Percentiles rank a stretch among this genome's conserved stretches.
phyloP scores from a whole-genome alignment of 37 sponge, comb jelly and placozoan species.

The Theonella swinhoei region DNA sequence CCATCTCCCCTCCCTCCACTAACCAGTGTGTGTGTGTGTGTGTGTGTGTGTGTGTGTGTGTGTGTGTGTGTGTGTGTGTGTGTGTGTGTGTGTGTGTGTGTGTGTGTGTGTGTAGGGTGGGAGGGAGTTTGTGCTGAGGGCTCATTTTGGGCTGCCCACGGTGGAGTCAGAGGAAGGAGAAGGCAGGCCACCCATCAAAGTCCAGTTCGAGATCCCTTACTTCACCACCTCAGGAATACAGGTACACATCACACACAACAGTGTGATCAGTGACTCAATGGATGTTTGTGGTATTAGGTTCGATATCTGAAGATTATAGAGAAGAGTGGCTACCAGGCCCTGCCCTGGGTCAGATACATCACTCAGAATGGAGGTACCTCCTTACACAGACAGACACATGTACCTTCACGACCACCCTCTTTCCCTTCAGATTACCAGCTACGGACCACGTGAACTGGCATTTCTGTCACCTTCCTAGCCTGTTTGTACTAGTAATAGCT shows the following conservation, averaged over 20 bases:
- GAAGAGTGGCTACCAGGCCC: conserved; percentile 98
- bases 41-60: conserved; percentile 25
- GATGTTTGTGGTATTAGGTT: conserved; percentile 53
- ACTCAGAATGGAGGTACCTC: conserved; percentile 95
- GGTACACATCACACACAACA: no score
- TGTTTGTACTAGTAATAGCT: neutral
- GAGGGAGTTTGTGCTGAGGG: conserved; percentile 88
- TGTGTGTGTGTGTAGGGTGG: conserved; percentile 77
- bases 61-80: conserved; percentile 24
- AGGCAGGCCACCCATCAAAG: conserved; percentile 92
- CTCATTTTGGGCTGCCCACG: conserved; percentile 97
- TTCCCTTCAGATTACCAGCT: conserved; percentile 65
- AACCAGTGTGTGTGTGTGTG: neutral
- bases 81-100: conserved; percentile 11
- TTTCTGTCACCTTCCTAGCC: neutral
- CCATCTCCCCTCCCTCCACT: neutral
- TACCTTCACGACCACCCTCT: neutral
- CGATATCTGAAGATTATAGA: conserved; percentile 98
- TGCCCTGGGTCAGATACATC: conserved; percentile 99
- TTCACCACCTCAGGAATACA: conserved; percentile 99
- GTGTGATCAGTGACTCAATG: neutral
- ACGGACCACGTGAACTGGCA: conserved; percentile 57
- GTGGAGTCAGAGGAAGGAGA: conserved; percentile 92
- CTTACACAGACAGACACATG: neutral
- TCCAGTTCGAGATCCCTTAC: conserved; percentile 99